Base-by-base conservation (phyloP, 2,888 invertebrate genomes). In the Drosophila austrosaltans region DNA sequence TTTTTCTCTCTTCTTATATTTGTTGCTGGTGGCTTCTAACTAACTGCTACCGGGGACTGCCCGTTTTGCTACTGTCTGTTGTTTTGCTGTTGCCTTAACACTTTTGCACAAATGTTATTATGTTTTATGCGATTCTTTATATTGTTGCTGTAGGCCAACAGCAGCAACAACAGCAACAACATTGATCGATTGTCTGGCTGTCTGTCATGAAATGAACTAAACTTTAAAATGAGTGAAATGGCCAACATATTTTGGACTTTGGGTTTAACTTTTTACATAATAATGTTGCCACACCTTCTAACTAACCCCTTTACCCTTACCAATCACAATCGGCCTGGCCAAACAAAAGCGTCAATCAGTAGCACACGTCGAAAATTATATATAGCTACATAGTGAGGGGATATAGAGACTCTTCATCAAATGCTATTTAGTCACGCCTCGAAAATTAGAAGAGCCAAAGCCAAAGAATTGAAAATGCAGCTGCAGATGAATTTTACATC, bases 41-140 rank as follows among this genome's bases (percentile, higher is more conserved):
- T 20, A 65, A 61, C 75, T 69, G 62, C 61, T 69, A 16, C 16
- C 16, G 16, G 16, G 44, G 28, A 58, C 70, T 69, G 72, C 68
- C 72, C 67, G 75, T 72, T 72, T 66, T 66, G 78, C 79, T 87
- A 87, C 84, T 75, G 87, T 84, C 76, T 77, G 75, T 71, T 76
- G 85, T 73, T 82, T 78, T 76, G 83, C 78, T 81, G 83, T 81
- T 81, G 88, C 82, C 87, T 84, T 77, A 83, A 89, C 87, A 83
- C 89, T 83, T 57, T 83, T 81, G 79, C 89, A 84, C 88, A 87
- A 84, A 87, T 87, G 87, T 87, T 83, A 81, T 88, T 76, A 79
- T 82, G 79, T 79, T 75, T 78, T 78, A 78, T 78, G 77, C 25
- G 48, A 22, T 48, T 48, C 48, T 48, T 48, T 48, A 48, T 48